Conservation (phyloP, 2,113 vertebrate species). For the Pomatostomus ruficeps region DNA sequence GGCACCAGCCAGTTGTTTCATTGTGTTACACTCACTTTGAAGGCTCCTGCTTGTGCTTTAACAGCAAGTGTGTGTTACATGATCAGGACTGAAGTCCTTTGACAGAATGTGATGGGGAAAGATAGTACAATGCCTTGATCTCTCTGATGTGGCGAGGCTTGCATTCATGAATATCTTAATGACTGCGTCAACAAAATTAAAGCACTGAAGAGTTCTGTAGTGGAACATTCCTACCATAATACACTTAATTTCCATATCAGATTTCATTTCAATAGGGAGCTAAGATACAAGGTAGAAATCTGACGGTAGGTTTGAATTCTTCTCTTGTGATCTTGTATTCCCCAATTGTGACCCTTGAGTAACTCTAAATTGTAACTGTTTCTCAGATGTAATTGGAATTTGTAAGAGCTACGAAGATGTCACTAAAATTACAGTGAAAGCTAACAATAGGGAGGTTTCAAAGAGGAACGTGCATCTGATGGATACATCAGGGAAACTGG, state of each 20-base stretch:
- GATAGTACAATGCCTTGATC: conserved; percentile 41
- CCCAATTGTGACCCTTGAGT: background rate
- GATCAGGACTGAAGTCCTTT: conserved; percentile 1
- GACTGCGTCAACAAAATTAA: conserved; percentile 59
- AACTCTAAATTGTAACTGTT: background rate
- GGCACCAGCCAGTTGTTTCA: background rate
- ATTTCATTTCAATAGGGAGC: conserved; percentile 45
- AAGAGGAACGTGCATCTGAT: conserved; percentile 89
- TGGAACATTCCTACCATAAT: conserved; percentile 40
- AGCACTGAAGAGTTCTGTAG: conserved; percentile 37
- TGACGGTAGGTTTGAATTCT: conserved; percentile 1
- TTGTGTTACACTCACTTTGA: background rate
- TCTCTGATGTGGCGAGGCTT: background rate
- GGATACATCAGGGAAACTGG: conserved; percentile 88
- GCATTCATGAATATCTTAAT: conserved; percentile 54
- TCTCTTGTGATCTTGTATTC: background rate
- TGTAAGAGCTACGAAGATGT: conserved; percentile 89
- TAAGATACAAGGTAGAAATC: conserved; percentile 35
- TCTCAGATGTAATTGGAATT: conserved; percentile 91
- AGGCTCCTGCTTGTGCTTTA: background rate
- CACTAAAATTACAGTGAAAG: conserved; percentile 84
- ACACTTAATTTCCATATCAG: conserved; percentile 40
- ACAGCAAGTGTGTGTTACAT: background rate
- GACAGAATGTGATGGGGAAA: background rate
- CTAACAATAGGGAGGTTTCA: conserved; percentile 86